Evolutionary conservation across 2,113 vertebrate genomes (phyloP).

Genomic region (Mionectes macconnelli): DNA sequence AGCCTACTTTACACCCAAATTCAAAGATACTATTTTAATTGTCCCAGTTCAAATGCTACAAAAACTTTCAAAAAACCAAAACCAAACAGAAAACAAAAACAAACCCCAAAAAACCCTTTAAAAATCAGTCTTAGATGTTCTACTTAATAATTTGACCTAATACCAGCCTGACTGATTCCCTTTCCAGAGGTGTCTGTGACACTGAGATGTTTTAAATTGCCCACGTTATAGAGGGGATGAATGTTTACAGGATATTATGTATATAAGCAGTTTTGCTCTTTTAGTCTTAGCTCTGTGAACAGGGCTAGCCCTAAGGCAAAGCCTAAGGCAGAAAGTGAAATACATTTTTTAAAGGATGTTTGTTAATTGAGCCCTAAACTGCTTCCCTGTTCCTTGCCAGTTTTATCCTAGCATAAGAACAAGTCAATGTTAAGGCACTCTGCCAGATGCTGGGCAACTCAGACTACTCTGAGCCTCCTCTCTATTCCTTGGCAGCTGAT

Average conservation of each 20-base stretch:
- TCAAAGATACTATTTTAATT: background rate
- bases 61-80: background rate
- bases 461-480: background rate
- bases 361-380: conserved; percentile 55
- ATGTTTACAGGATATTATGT: background rate
- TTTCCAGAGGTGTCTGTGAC: background rate
- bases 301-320: conserved; percentile 43
- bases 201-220: background rate
- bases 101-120: background rate
- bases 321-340: conserved; percentile 50
- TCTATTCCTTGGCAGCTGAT: background rate
- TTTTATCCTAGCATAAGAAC: conserved; percentile 37
- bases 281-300: conserved; percentile 11
- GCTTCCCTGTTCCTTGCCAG: conserved; percentile 17
- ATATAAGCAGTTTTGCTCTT: background rate
- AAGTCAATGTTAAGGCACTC: conserved; percentile 23
- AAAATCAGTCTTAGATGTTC: background rate
- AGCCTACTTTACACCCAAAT: background rate
- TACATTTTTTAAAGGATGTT: conserved; percentile 47
- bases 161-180: background rate
- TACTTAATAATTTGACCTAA: background rate
- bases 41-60: background rate
- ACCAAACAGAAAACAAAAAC: background rate
- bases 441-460: conserved; percentile 12
- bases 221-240: background rate